A percentile compares a stretch with the other conserved stretches of the same genome.
Evolutionary conservation across 2,113 vertebrate genomes (phyloP).

Genomic region (Hydropotes inermis): DNA sequence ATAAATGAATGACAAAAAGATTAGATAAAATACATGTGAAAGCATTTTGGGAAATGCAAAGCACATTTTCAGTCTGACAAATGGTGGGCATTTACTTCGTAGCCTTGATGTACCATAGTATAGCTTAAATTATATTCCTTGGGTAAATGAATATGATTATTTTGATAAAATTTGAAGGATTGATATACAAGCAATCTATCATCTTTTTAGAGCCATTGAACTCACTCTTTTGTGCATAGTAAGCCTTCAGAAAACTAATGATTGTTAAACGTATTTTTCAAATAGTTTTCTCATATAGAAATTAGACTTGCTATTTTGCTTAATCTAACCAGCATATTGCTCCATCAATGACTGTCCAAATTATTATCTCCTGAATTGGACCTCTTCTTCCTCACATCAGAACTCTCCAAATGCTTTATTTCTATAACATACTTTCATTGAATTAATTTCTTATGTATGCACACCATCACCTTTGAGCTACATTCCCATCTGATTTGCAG

Average conservation of each 20-base stretch:
- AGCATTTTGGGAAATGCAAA: slow-evolving; percentile 23
- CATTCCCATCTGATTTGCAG: background rate
- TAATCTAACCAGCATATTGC: background rate
- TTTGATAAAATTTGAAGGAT: background rate
- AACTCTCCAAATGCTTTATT: background rate
- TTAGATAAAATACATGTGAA: slow-evolving; percentile 31
- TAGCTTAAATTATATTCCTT: background rate
- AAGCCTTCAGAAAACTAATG: background rate
- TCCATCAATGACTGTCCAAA: background rate
- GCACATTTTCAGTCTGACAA: background rate
- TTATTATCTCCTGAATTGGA: background rate
- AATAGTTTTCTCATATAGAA: background rate
- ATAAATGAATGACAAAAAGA: background rate
- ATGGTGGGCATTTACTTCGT: background rate
- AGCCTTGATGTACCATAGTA: background rate
- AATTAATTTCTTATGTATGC: background rate
- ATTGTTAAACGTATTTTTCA: background rate
- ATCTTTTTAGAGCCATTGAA: background rate
- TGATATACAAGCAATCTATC: background rate
- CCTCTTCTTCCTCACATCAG: background rate
- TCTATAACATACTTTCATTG: background rate
- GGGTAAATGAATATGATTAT: background rate
- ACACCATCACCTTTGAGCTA: background rate
- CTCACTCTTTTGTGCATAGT: background rate
- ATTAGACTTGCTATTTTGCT: background rate